Percentiles rank a stretch among this genome's conserved stretches.
Conservation (phyloP, 2,797 vertebrate species). For the Melanotaenia pygmaea region DNA sequence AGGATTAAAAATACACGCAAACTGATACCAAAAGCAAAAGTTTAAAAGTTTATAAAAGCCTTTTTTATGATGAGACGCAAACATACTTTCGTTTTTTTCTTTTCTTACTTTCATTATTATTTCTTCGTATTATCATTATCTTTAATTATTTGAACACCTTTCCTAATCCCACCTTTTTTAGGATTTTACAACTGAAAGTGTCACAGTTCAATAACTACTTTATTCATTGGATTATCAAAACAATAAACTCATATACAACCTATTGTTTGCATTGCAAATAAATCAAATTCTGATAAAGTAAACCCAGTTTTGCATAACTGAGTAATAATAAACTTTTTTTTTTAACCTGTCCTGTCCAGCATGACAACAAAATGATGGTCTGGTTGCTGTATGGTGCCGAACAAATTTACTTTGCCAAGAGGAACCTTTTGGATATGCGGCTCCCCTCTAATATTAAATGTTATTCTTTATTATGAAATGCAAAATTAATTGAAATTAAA, state of each 20-base stretch:
- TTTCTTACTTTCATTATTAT: too few species aligned
- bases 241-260: background rate
- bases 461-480: too few species aligned
- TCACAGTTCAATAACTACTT: background rate
- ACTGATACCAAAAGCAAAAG: slow-evolving; percentile 30
- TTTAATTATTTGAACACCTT: background rate
- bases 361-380: too few species aligned
- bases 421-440: too few species aligned
- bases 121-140: background rate
- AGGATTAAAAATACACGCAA: slow-evolving; percentile 52
- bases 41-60: background rate
- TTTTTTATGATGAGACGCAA: background rate
- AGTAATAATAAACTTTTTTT: background rate
- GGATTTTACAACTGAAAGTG: background rate
- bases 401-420: too few species aligned
- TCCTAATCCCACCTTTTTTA: too few species aligned
- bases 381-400: too few species aligned
- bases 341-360: too few species aligned
- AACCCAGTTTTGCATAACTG: background rate
- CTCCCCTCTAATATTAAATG: too few species aligned
- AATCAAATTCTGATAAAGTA: slow-evolving; percentile 5
- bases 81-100: background rate
- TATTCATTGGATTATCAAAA: background rate
- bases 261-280: background rate
- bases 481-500: too few species aligned